Evolutionary conservation across 2,113 vertebrate species (phyloP).

Genomic region (Brevimyrus niger): DNA sequence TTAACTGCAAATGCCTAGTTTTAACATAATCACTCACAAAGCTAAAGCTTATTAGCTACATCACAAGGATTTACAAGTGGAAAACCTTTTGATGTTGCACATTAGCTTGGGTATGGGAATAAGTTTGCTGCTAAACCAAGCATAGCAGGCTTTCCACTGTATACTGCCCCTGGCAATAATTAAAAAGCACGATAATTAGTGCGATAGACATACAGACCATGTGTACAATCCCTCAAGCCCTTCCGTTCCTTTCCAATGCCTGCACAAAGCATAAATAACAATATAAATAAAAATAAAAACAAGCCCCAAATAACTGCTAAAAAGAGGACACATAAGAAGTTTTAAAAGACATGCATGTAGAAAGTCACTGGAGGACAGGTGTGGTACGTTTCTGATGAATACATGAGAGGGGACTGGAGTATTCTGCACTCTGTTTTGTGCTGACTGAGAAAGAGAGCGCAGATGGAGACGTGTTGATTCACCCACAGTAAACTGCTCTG

Average conservation of each 20-base stretch:
- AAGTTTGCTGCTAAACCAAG: constrained; percentile 23
- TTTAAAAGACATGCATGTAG: neutral
- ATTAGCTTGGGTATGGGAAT: constrained; percentile 21
- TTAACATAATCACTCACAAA: neutral
- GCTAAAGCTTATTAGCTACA: neutral
- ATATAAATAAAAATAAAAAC: neutral
- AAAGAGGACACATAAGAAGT: neutral
- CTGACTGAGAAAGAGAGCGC: neutral
- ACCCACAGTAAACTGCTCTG: neutral
- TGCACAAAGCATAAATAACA: constrained; percentile 3
- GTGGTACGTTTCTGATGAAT: neutral
- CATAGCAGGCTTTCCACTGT: constrained; percentile 8
- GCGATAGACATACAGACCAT: constrained; percentile 7
- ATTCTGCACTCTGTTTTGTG: neutral
- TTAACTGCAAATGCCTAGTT: neutral
- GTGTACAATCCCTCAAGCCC: constrained; percentile 10
- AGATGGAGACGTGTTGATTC: neutral
- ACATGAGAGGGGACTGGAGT: neutral
- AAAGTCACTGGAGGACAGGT: neutral
- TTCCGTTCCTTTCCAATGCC: constrained; percentile 16
- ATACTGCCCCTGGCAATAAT: neutral
- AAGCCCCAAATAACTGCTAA: neutral
- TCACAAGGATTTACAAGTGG: neutral
- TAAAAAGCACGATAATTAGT: constrained; percentile 23
- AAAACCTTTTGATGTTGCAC: neutral